Evolutionary conservation across 2,797 vertebrate species (phyloP), one percentile per base, ranked within the genome.

Genomic region (Delichon dasypus): DNA sequence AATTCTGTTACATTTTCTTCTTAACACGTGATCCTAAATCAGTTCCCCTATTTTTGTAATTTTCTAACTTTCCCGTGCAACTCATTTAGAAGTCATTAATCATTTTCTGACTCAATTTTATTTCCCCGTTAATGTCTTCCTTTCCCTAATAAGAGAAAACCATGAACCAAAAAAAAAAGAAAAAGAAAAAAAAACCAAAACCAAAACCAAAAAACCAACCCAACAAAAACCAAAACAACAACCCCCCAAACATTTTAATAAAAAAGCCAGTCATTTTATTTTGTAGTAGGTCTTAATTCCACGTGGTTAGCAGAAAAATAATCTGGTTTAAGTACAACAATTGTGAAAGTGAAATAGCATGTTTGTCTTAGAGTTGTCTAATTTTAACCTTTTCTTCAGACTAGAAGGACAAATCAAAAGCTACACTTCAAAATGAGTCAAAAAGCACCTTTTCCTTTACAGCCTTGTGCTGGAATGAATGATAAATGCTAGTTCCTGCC

Each of bases 31-130:
- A 75, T 82, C 89, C 61, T 87, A 93, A 95, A 97, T 95, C 62
- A 78, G 48, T 82, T 11, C 5, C n/a, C 91, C 13, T 29, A 60
- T 79, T 89, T 90, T 87, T 96, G 75, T 87, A 94, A 96, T 92
- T 80, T 94, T 79, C 66, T 88, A 62, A 89, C 71, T 85, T 96
- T 97, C 88, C 90, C 72, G 87, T 82, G 87, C 91, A 97, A 94
- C 82, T 90, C 12, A 89, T 95, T 96, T 84, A 93, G 90, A 94
- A 91, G 50, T 55, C 30, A 36, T 93, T 68, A 21, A 88, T 67
- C 16, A 71, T 73, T 95, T 96, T 67, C 38, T 65, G 36, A 25
- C 68, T 50, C 22, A 50, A 7, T 85, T 89, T 72, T 55, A 74
- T 71, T 95, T 90, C 18, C 8, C 19, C 27, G 26, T 66, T 85